Conservation (phyloP, 1,140 invertebrate genomes). For the Triops longicaudatus region DNA sequence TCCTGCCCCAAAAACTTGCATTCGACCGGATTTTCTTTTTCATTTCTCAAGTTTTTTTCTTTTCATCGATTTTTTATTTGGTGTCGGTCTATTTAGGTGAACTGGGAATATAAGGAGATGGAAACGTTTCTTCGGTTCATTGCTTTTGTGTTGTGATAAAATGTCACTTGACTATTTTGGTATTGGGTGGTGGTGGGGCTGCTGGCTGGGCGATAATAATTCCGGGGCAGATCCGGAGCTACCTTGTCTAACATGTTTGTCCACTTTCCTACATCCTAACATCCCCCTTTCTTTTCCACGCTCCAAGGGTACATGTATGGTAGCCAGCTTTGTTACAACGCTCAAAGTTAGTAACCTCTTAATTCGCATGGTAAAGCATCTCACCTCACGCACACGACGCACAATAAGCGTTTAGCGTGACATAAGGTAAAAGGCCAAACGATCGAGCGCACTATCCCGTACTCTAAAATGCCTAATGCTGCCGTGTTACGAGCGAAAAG, state of each 20-base stretch:
- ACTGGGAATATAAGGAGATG: neutral
- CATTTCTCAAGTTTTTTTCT: neutral
- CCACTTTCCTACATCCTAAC: neutral
- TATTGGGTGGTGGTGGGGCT: neutral
- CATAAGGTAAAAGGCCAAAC: neutral
- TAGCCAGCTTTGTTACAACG: neutral
- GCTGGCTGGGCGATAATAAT: slow-evolving; percentile 2
- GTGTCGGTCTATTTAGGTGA: neutral
- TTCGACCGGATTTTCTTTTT: neutral
- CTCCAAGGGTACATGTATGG: neutral
- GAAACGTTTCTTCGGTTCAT: neutral
- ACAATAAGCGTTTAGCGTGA: neutral
- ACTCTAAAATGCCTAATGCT: neutral
- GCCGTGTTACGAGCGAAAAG: neutral
- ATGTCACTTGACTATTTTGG: neutral
- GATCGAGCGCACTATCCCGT: neutral
- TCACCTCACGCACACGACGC: neutral
- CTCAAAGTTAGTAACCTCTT: neutral
- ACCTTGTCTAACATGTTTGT: slow-evolving; percentile 12
- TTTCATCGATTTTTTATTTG: no score
- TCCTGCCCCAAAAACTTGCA: neutral
- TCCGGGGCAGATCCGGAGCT: neutral
- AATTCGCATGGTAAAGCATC: neutral
- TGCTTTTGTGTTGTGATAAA: neutral
- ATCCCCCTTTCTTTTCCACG: neutral